Conservation (phyloP, 2,113 vertebrate species). For the Mastomys coucha region DNA sequence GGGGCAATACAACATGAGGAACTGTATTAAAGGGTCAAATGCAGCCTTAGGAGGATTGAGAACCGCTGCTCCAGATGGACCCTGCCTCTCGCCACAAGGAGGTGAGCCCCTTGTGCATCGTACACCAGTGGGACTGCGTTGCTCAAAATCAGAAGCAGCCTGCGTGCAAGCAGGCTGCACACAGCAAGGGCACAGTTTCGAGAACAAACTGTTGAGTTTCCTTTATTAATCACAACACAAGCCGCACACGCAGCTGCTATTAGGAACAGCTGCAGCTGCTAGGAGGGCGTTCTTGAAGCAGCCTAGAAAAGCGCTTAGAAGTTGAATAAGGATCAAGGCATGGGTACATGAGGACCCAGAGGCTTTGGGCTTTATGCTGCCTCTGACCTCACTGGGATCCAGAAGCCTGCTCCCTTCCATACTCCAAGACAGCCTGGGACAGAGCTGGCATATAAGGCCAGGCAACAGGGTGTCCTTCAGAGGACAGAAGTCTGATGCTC, state of each 20-base stretch:
- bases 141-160: neutral
- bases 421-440: neutral
- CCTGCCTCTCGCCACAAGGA: neutral
- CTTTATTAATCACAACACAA: slow-evolving; percentile 78
- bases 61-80: neutral
- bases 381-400: neutral
- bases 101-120: rapidly evolving
- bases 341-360: neutral
- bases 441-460: neutral
- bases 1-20: neutral
- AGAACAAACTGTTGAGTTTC: slow-evolving; percentile 73
- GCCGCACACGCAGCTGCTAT: slow-evolving; percentile 77
- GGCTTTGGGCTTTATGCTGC: neutral
- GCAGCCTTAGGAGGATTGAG: neutral
- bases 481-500: neutral
- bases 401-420: neutral
- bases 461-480: neutral
- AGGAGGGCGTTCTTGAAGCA: slow-evolving; percentile 75
- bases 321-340: neutral
- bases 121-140: neutral
- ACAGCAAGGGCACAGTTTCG: slow-evolving; percentile 67
- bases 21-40: neutral
- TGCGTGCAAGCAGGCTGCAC: neutral
- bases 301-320: slow-evolving; percentile 61
- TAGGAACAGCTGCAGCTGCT: slow-evolving; percentile 79